Evolutionary conservation across 2,888 invertebrate species (phyloP), one percentile per base, ranked within the genome.

Genomic region (Eupithecia dodoneata): DNA sequence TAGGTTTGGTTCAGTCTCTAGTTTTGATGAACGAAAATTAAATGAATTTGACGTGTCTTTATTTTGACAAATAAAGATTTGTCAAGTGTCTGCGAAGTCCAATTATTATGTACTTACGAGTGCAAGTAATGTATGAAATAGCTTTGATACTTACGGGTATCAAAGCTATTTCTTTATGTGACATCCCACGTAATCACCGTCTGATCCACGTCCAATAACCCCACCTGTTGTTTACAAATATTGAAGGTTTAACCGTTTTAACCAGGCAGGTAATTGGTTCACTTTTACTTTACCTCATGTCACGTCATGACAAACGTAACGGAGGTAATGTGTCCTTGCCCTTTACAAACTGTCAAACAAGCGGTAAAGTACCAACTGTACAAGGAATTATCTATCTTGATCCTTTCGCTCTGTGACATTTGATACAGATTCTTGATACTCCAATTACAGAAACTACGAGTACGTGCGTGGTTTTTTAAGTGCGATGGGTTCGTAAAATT

Each of bases 391-490:
- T 72, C 72, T 67, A 66, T 77, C 78, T 75, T 73, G 80, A 79
- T 77, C 76, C 77, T 79, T 80, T 77, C 72, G 71, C 63, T 75
- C 45, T 63, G 76, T 78, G 81, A 81, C 79, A 79, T 79, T 79
- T 78, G 79, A 75, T 75, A 75, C 30, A 49, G 67, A 71, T 55
- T 79, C 67, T 77, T 78, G 79, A 79, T 76, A 76, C 78, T 81
- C 75, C 72, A 77, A 74, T 75, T 79, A 75, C 65, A 69, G 47
- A 18, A 47, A 15, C 6, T 45, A 45, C 45, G 42, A 49, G 18
- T 45, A 45, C 69, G 42, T 70, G 18, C 18, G 3, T 70, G 47
- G 5, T 4, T 42, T 66, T 66, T 66, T 65, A 12, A 66, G 59
- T 55, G 9, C 18, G 9, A 59, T 18, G n/a, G 55, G 55, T 3